A percentile compares a stretch with the other conserved stretches of the same genome.
These are phyloP conservation scores for Nycteola revayana DNA, from an alignment of 2,888 invertebrate species.

Conservation along the genomic window DNA sequence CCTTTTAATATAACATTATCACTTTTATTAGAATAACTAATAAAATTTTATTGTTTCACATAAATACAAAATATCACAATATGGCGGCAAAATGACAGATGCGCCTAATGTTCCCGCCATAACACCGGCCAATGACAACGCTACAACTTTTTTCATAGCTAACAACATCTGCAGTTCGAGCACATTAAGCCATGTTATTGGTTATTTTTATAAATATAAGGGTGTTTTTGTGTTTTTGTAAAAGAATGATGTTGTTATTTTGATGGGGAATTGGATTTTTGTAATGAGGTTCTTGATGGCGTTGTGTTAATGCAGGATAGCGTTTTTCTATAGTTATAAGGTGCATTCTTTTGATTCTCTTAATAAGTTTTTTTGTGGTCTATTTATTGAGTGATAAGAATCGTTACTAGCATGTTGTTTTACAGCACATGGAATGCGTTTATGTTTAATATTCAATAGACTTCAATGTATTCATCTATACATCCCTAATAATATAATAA, in stretches of 20 bases:
- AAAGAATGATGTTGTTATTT: conserved; percentile 40
- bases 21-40: conserved; percentile 13
- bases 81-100: conserved; percentile 61
- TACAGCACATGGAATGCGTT: no score
- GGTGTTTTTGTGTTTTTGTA: conserved; percentile 39
- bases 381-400: conserved; percentile 2
- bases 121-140: conserved; percentile 54
- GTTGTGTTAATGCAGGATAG: conserved; percentile 34
- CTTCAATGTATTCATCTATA: no score
- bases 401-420: no score
- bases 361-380: conserved; percentile 19
- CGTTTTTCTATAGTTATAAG: conserved; percentile 25
- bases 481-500: no score
- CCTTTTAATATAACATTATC: conserved; percentile 12
- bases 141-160: conserved; percentile 56
- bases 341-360: conserved; percentile 22
- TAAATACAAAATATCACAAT: conserved; percentile 32
- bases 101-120: conserved; percentile 66
- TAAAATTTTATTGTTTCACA: conserved; percentile 29
- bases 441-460: no score
- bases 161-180: conserved; percentile 62
- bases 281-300: conserved; percentile 42
- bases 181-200: conserved; percentile 70
- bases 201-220: conserved; percentile 63
- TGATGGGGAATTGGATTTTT: conserved; percentile 27